Conservation (phyloP, 1,140 invertebrate species). For the Caenorhabditis latens region DNA sequence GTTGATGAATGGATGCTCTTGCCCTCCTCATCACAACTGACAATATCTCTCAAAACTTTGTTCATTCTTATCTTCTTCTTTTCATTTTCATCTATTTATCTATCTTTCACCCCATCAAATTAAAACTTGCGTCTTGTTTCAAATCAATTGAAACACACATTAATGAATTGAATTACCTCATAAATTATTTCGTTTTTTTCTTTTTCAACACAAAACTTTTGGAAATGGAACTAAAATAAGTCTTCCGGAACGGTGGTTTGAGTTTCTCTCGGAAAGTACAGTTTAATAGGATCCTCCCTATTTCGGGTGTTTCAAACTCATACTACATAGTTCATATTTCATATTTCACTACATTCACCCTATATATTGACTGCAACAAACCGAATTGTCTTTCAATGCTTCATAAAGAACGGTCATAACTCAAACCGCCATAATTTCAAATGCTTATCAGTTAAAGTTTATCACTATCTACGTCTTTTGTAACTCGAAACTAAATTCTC, state of each 20-base stretch:
- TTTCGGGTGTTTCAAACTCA: not conserved
- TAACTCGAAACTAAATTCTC: not conserved
- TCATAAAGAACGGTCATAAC: constrained; percentile 35
- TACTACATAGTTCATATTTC: constrained; percentile 29
- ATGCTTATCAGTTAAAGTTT: constrained; percentile 30
- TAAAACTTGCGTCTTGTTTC: constrained; percentile 12
- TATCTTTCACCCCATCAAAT: constrained; percentile 54
- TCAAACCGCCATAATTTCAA: constrained; percentile 7
- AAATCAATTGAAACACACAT: not conserved
- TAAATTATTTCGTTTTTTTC: constrained; percentile 23
- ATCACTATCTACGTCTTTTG: not conserved
- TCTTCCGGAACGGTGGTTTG: not conserved
- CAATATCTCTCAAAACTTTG: constrained; percentile 51
- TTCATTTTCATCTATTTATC: constrained; percentile 14
- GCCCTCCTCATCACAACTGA: constrained; percentile 20
- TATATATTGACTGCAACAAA: not conserved
- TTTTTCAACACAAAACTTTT: not conserved
- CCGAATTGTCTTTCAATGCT: not conserved
- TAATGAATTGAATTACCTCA: constrained; percentile 46
- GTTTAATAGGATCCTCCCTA: not conserved
- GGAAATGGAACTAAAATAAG: not conserved
- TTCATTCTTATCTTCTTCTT: constrained; percentile 42
- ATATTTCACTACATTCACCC: not conserved
- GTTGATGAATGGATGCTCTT: constrained; percentile 35
- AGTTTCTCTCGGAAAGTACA: not conserved